A percentile compares a stretch with the other conserved stretches of the same genome.
Evolutionary conservation across 2,888 invertebrate genomes (phyloP).

Genomic region (Timandra comae): DNA sequence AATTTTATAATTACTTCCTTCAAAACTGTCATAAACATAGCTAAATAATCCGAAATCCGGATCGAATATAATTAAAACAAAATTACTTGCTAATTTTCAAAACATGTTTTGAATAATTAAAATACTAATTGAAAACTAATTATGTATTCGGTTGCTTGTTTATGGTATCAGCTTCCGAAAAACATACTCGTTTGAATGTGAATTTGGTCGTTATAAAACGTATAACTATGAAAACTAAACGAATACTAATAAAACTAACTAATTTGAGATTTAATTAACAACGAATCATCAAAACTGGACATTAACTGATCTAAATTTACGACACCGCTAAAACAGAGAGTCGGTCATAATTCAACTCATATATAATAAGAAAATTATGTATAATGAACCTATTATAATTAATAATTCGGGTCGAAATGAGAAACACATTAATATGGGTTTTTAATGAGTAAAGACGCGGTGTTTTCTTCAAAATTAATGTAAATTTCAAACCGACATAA

Average conservation of each 20-base stretch:
- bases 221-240: slow-evolving; percentile 31
- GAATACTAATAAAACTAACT: slow-evolving; percentile 24
- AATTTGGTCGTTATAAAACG: slow-evolving; percentile 28
- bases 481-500: slow-evolving; percentile 7
- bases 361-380: slow-evolving; percentile 72
- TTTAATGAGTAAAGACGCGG: slow-evolving; percentile 31
- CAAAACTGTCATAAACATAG: background rate
- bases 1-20: too few species aligned
- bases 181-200: slow-evolving; percentile 13
- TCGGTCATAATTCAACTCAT: slow-evolving; percentile 61
- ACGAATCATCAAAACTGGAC: slow-evolving; percentile 46
- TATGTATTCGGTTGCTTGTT: slow-evolving; percentile 5
- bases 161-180: slow-evolving; percentile 17
- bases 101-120: slow-evolving; percentile 1
- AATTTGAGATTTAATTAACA: slow-evolving; percentile 63
- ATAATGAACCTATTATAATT: slow-evolving; percentile 65
- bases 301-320: slow-evolving; percentile 55
- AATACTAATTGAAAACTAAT: slow-evolving; percentile 14
- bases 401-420: slow-evolving; percentile 60
- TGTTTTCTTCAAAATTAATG: slow-evolving; percentile 12
- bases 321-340: slow-evolving; percentile 69
- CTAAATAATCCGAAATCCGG: background rate
- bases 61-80: too few species aligned
- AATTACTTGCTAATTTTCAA: background rate
- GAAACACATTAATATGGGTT: slow-evolving; percentile 39